Base-by-base conservation (phyloP, 2,888 invertebrate genomes). In the Polyploca ridens region DNA sequence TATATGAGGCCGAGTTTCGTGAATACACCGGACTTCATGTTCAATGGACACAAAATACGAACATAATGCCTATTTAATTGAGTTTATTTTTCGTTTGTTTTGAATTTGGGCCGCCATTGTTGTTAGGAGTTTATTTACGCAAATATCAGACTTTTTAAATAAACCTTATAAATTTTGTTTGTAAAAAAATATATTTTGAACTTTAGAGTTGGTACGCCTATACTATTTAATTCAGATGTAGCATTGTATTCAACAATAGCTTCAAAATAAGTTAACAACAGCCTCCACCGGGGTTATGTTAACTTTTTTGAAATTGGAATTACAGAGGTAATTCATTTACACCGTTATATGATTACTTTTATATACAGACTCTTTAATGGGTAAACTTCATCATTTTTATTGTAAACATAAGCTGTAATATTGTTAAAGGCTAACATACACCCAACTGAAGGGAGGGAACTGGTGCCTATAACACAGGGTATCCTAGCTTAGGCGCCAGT, bases 1-100 rank as follows among this genome's bases (percentile, higher is more conserved):
- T 87, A 87, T 86, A 89, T 90, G 92, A 87, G 87, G 84, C 80
- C 71, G 87, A 87, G 85, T 90, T 90, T 88, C 87, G 85, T 84
- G 85, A 85, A 88, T 86, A 86, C 77, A 81, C 35, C 75, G 72
- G 82, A 80, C 79, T 86, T 85, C 84, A 86, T 81, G 84, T 87
- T 87, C 85, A 88, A 87, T 87, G 83, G 81, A 76, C 74, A 67
- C 70, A 77, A 78, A 76, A 81, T 77, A 75, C 70, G 77, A 5
- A 41, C 41, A 41, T 83, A 82, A 87, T 87, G 85, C 76, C 80
- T 84, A 84, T 89, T 88, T 90, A 83, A 91, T 90, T 84, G 80
- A 82, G 80, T 86, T 88, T 79, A 84, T 84, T 85, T 85, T 78
- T 72, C 67, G 70, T 77, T 79, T 78, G 75, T 76, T 75, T 75